phyloP scores from a whole-genome alignment of 2,888 invertebrate species.

The Amorpha juglandis region DNA sequence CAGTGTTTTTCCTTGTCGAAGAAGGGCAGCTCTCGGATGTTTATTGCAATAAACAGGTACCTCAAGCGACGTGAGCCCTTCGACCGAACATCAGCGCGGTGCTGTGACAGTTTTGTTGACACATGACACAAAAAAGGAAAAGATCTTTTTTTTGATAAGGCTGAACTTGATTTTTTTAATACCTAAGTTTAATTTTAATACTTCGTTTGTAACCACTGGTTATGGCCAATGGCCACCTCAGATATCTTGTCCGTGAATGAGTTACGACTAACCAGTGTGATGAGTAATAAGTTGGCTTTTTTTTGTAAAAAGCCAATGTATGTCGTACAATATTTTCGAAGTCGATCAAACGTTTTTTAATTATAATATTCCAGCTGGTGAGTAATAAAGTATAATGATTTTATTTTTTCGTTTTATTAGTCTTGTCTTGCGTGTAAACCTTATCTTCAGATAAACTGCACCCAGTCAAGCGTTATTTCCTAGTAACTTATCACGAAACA shows the following conservation, averaged over 20 bases:
- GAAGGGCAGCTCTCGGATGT: slow-evolving; percentile 78
- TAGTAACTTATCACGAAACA: background rate
- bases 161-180: slow-evolving; percentile 79
- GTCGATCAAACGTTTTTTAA: slow-evolving; percentile 77
- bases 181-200: slow-evolving; percentile 79
- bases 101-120: slow-evolving; percentile 54
- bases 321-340: slow-evolving; percentile 77
- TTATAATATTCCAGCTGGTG: slow-evolving; percentile 77
- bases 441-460: background rate
- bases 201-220: slow-evolving; percentile 71
- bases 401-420: slow-evolving; percentile 62
- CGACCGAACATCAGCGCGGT: slow-evolving; percentile 62
- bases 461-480: background rate
- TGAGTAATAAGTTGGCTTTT: slow-evolving; percentile 67
- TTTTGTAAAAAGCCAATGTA: slow-evolving; percentile 66
- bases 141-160: slow-evolving; percentile 83
- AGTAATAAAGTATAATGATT: slow-evolving; percentile 77
- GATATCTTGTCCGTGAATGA: too few species aligned
- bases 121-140: slow-evolving; percentile 73
- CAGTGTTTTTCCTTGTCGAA: slow-evolving; percentile 69
- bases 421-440: background rate
- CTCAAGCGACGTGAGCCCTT: slow-evolving; percentile 72
- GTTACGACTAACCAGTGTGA: too few species aligned
- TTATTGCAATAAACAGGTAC: slow-evolving; percentile 70
- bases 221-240: too few species aligned